These are phyloP conservation scores for Lydus trimaculatus DNA, from an alignment of 2,888 invertebrate species.

Conservation along the genomic window DNA sequence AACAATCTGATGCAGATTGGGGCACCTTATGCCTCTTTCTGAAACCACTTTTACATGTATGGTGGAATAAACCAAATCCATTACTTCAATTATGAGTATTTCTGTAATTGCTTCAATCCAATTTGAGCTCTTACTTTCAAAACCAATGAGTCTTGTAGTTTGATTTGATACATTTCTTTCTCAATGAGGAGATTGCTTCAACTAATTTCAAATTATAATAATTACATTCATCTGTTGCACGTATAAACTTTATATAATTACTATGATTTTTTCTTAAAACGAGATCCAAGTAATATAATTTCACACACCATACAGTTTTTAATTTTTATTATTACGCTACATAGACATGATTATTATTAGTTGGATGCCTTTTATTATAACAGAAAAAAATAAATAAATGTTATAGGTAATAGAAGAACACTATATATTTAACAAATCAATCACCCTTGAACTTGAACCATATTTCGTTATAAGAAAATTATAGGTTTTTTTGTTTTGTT, in stretches of 20 bases:
- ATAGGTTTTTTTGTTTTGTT: background rate
- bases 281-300: background rate
- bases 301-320: slow-evolving; percentile 2
- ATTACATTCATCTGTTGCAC: background rate
- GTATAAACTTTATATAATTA: background rate
- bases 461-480: slow-evolving; percentile 7
- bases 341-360: slow-evolving; percentile 7
- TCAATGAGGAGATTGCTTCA: background rate
- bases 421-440: slow-evolving; percentile 9
- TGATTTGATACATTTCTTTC: background rate
- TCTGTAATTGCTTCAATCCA: too few relatives aligned
- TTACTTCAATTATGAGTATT: too few relatives aligned
- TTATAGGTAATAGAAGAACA: background rate
- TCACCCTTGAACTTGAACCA: slow-evolving; percentile 13
- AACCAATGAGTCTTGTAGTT: background rate
- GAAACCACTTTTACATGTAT: too few relatives aligned
- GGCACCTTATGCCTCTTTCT: too few relatives aligned
- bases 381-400: background rate
- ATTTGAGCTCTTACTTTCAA: background rate
- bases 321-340: slow-evolving; percentile 16
- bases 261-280: background rate
- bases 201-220: background rate
- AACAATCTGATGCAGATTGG: too few relatives aligned
- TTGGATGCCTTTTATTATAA: slow-evolving; percentile 6
- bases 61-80: too few relatives aligned